Conservation (phyloP, 2,888 invertebrate species). For the Heliconius erato region DNA sequence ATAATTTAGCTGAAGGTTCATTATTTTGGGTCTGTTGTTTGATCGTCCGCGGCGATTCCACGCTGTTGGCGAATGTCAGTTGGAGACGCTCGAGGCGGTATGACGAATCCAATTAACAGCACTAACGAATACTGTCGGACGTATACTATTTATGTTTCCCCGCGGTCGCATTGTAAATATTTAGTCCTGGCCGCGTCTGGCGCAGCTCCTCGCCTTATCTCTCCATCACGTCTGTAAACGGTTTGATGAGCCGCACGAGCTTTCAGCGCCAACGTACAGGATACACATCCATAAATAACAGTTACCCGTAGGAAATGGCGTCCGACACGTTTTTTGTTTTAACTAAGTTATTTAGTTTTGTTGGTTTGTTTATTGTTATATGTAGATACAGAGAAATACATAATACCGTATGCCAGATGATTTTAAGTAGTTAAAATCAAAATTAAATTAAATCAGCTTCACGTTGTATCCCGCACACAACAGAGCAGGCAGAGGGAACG, state of each 20-base stretch:
- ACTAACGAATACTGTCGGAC: slow-evolving; percentile 78
- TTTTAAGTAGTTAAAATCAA: slow-evolving; percentile 51
- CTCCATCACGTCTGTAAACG: slow-evolving; percentile 71
- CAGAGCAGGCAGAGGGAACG: no score
- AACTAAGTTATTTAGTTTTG: slow-evolving; percentile 50
- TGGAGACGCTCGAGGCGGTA: slow-evolving; percentile 65
- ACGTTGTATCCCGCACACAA: no score
- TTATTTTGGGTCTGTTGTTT: slow-evolving; percentile 49
- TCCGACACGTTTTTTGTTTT: slow-evolving; percentile 64
- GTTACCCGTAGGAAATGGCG: slow-evolving; percentile 68
- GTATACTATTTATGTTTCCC: slow-evolving; percentile 82
- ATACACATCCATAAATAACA: slow-evolving; percentile 74
- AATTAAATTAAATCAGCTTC: no score
- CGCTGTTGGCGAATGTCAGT: slow-evolving; percentile 49
- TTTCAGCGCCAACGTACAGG: slow-evolving; percentile 66
- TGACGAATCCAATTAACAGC: slow-evolving; percentile 82
- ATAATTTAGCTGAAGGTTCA: slow-evolving; percentile 27
- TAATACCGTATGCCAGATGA: not conserved
- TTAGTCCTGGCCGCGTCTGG: slow-evolving; percentile 80
- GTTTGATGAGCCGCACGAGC: slow-evolving; percentile 64
- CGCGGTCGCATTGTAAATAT: slow-evolving; percentile 82
- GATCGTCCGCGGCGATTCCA: slow-evolving; percentile 44
- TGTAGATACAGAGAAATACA: slow-evolving; percentile 59
- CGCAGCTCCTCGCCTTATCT: slow-evolving; percentile 76
- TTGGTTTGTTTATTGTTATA: not conserved